Evolutionary conservation across 2,113 vertebrate species (phyloP).

Genomic region (Rhinogobius similis): DNA sequence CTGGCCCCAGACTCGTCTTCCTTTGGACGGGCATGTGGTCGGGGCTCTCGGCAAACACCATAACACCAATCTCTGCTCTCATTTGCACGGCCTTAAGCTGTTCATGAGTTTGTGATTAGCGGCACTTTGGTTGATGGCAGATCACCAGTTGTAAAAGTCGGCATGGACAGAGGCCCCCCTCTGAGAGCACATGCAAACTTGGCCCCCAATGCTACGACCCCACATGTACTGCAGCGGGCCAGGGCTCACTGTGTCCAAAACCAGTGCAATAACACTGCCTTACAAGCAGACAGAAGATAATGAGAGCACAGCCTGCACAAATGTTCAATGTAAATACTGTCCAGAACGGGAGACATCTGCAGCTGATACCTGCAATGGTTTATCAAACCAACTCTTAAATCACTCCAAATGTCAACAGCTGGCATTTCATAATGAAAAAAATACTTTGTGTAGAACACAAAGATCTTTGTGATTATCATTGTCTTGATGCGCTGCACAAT

Average conservation of each 20-base stretch:
- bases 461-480: not conserved
- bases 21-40: constrained; percentile 46
- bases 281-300: constrained; percentile 51
- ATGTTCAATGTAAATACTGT: constrained; percentile 43
- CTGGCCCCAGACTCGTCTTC: constrained; percentile 49
- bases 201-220: constrained; percentile 68
- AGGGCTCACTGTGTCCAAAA: constrained; percentile 23
- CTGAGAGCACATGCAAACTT: constrained; percentile 63
- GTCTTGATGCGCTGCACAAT: not conserved
- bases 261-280: constrained; percentile 32
- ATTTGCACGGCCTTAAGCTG: constrained; percentile 68
- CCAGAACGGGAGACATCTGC: constrained; percentile 47
- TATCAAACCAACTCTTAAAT: constrained; percentile 30
- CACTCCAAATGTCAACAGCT: constrained; percentile 12
- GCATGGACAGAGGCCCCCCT: constrained; percentile 60
- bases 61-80: constrained; percentile 63
- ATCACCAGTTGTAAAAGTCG: constrained; percentile 73
- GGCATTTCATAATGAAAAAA: constrained; percentile 6
- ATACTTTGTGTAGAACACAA: constrained; percentile 4
- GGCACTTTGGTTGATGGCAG: constrained; percentile 68
- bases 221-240: constrained; percentile 55
- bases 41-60: constrained; percentile 51
- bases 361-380: constrained; percentile 40
- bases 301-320: constrained; percentile 53
- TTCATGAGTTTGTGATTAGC: constrained; percentile 72